Conservation (phyloP, 2,888 invertebrate genomes). For the Scaptomyza flava region DNA sequence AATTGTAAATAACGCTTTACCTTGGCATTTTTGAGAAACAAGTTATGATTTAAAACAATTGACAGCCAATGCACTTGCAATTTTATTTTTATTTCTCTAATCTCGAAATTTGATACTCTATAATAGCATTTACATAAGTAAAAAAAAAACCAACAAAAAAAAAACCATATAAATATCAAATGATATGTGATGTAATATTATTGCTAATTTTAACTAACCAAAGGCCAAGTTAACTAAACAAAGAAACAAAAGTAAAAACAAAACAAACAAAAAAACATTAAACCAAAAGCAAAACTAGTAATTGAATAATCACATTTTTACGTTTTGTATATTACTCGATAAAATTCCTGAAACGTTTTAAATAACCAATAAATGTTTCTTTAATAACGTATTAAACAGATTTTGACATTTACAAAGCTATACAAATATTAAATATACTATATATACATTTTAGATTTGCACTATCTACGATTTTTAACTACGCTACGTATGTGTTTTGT, state of each 20-base stretch:
- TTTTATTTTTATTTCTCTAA: constrained; percentile 64
- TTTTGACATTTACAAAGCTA: constrained; percentile 46
- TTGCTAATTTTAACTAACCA: constrained; percentile 84
- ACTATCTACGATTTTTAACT: constrained; percentile 56
- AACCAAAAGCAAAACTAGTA: constrained; percentile 57
- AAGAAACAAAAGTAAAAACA: constrained; percentile 59
- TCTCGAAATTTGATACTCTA: constrained; percentile 56
- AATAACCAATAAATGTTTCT: constrained; percentile 78
- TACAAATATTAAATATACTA: constrained; percentile 34
- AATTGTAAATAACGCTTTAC: constrained; percentile 75
- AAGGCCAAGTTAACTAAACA: constrained; percentile 85
- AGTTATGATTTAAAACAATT: constrained; percentile 31
- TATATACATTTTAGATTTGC: constrained; percentile 49
- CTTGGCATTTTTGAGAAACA: constrained; percentile 48
- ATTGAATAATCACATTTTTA: constrained; percentile 44
- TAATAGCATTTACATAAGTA: constrained; percentile 67
- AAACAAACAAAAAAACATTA: constrained; percentile 34
- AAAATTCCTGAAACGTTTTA: constrained; percentile 42
- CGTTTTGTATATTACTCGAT: constrained; percentile 70
- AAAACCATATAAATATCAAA: constrained; percentile 59
- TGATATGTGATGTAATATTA: constrained; percentile 78
- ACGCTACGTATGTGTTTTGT: constrained; percentile 66
- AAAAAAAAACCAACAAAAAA: constrained; percentile 67
- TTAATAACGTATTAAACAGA: constrained; percentile 63
- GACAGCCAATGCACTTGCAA: constrained; percentile 76